Percentiles rank a stretch among this genome's conserved stretches.
phyloP scores from a whole-genome alignment of 2,888 invertebrate species.

The Eilema griseolum region DNA sequence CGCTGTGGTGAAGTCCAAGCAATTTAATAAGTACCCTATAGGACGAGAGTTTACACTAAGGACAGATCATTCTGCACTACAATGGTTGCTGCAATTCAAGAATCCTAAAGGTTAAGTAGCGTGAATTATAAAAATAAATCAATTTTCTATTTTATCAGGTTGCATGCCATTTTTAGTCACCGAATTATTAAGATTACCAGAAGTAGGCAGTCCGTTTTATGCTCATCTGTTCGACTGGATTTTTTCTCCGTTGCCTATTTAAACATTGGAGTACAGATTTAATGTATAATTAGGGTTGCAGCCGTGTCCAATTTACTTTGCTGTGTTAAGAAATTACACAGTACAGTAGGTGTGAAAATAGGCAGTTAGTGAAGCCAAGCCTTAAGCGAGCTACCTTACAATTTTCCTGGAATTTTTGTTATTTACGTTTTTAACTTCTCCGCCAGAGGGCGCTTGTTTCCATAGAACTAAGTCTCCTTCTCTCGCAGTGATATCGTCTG shows the following conservation, averaged over 20 bases:
- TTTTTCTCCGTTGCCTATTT: conserved; percentile 91
- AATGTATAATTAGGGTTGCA: background rate
- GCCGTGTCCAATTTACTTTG: conserved; percentile 7
- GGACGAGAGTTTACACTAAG: too few species aligned
- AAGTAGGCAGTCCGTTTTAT: conserved; percentile 88
- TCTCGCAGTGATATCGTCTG: too few species aligned
- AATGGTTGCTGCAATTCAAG: too few species aligned
- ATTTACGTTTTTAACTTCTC: too few species aligned
- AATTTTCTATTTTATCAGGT: conserved; percentile 83
- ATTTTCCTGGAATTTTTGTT: conserved; percentile 44
- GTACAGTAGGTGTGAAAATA: conserved; percentile 48
- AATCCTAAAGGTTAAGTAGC: too few species aligned
- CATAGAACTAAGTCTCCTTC: too few species aligned
- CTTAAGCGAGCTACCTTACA: conserved; percentile 31
- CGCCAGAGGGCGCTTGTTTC: too few species aligned
- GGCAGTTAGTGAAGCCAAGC: conserved; percentile 20
- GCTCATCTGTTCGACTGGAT: conserved; percentile 90
- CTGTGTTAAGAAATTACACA: conserved; percentile 39
- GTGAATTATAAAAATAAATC: background rate
- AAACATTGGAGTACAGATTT: conserved; percentile 37
- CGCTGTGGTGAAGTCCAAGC: too few species aligned
- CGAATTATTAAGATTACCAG: conserved; percentile 89
- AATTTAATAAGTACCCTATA: too few species aligned
- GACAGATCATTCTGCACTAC: too few species aligned
- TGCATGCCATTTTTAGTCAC: conserved; percentile 91